Evolutionary conservation across 1,140 invertebrate species (phyloP).

Genomic region (Danaus melanippus): DNA sequence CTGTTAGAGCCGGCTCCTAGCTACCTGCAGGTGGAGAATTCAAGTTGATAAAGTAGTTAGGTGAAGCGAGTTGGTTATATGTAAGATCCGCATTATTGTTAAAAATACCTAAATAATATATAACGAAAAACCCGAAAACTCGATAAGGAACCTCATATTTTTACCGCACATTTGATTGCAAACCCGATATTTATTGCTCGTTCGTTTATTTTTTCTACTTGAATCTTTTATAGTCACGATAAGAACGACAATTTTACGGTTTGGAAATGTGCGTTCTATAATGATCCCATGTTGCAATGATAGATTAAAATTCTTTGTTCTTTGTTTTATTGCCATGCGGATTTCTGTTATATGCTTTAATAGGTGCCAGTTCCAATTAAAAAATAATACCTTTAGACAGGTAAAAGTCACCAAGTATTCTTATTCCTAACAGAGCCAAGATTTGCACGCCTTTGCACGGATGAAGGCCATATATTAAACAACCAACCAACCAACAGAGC

Average conservation of each 20-base stretch:
- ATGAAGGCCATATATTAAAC: no score
- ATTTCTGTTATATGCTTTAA: no score
- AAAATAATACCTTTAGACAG: no score
- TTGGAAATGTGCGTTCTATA: constrained; percentile 36
- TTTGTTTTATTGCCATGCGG: constrained; percentile 5
- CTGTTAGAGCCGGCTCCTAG: no score
- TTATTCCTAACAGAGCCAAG: no score
- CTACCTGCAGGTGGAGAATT: no score
- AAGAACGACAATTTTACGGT: constrained; percentile 57
- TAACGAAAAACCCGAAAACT: constrained; percentile 29
- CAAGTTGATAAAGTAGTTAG: not conserved
- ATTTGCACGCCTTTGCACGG: no score
- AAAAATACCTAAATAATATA: constrained; percentile 24
- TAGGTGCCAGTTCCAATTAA: no score
- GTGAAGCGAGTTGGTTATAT: not conserved
- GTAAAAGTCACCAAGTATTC: no score
- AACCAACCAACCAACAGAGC: no score
- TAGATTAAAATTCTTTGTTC: constrained; percentile 10
- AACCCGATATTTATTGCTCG: constrained; percentile 30
- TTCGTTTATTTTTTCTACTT: constrained; percentile 32
- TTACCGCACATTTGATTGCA: constrained; percentile 17
- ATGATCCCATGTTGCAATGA: constrained; percentile 23
- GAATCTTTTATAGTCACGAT: constrained; percentile 45
- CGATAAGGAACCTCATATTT: constrained; percentile 33
- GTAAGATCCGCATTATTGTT: not conserved